Conservation (phyloP, 1,140 invertebrate genomes). For the Triops longicaudatus region DNA sequence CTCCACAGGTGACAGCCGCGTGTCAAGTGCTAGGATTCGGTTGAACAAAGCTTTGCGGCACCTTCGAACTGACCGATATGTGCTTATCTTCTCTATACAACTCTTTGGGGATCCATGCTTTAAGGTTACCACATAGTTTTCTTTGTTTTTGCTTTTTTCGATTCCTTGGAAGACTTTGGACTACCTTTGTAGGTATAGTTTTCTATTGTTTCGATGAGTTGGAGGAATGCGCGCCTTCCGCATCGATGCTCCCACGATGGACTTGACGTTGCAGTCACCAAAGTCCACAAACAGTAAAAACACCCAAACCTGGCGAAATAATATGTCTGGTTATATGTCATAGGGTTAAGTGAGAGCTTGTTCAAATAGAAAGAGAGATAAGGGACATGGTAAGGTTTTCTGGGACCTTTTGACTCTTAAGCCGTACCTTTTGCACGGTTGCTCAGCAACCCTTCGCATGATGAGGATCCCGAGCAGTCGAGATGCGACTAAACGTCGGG, state of each 20-base stretch:
- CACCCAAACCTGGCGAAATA: no score
- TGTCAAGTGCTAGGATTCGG: constrained; percentile 1
- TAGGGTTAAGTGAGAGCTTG: no score
- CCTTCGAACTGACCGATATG: background rate
- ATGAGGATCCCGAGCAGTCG: background rate
- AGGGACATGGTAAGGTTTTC: background rate
- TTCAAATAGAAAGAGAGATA: background rate
- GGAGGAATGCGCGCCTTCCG: no score
- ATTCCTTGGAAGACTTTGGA: background rate
- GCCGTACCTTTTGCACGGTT: background rate
- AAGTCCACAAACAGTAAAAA: no score
- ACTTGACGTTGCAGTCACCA: no score
- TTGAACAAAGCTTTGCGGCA: background rate
- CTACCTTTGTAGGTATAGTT: no score
- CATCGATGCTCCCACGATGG: no score
- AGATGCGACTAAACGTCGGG: background rate
- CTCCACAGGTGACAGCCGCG: background rate
- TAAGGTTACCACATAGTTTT: background rate
- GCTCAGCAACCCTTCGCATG: background rate
- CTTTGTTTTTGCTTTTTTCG: background rate
- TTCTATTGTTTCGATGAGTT: no score
- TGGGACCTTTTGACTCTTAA: background rate
- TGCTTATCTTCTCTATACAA: background rate
- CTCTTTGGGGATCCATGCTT: background rate
- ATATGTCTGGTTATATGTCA: no score